phyloP scores from a whole-genome alignment of 2,888 invertebrate species.

The Scaeva pyrastri region DNA sequence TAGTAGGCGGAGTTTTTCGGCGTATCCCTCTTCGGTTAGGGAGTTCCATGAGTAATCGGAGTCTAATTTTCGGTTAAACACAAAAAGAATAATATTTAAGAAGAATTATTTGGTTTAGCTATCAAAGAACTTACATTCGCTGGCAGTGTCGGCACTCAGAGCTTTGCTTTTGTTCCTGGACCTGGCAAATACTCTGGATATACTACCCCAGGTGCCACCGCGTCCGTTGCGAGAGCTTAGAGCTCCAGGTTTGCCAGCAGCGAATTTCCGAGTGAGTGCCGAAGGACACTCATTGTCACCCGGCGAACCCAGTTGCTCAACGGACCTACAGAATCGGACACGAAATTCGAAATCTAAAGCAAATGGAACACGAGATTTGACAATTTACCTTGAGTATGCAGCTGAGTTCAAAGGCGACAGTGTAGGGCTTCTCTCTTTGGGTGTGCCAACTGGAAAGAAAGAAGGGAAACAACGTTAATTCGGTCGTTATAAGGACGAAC shows the following conservation, averaged over 20 bases:
- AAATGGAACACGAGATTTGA: slow-evolving; percentile 78
- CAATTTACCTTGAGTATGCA: slow-evolving; percentile 88
- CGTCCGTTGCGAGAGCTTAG: slow-evolving; percentile 86
- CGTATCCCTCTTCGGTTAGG: slow-evolving; percentile 83
- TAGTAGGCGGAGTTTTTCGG: slow-evolving; percentile 85
- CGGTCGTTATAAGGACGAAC: background rate
- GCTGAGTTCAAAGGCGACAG: slow-evolving; percentile 91
- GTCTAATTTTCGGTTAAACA: slow-evolving; percentile 75
- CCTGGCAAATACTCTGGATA: slow-evolving; percentile 94
- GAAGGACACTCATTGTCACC: slow-evolving; percentile 89
- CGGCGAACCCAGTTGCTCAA: slow-evolving; percentile 92
- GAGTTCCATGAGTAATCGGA: slow-evolving; percentile 83
- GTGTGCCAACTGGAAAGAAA: slow-evolving; percentile 88
- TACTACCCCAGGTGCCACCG: slow-evolving; percentile 94
- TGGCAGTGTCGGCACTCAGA: slow-evolving; percentile 83
- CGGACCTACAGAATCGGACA: slow-evolving; percentile 81
- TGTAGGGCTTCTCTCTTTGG: slow-evolving; percentile 93
- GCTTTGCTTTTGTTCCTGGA: slow-evolving; percentile 92
- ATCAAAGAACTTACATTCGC: slow-evolving; percentile 85
- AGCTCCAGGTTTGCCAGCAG: slow-evolving; percentile 82
- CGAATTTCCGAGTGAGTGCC: slow-evolving; percentile 83
- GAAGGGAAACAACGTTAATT: slow-evolving; percentile 5
- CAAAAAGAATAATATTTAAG: background rate
- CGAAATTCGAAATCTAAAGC: background rate
- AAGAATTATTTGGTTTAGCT: no score